These are phyloP conservation scores for Dufourea novaeangliae DNA, from an alignment of 1,140 invertebrate genomes.

Conservation along the genomic window DNA sequence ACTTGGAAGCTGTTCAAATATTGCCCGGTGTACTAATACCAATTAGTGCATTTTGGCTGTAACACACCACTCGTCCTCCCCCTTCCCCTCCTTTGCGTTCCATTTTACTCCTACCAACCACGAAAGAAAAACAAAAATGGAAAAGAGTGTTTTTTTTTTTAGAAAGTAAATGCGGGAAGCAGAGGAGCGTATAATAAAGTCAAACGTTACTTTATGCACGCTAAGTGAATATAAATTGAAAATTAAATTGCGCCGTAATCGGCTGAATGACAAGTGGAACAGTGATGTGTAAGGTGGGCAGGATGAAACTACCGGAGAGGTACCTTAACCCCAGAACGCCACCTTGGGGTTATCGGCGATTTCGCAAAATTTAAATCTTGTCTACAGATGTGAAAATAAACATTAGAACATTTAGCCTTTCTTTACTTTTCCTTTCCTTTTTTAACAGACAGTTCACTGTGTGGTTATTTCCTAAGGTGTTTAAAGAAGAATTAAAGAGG, in stretches of 20 bases:
- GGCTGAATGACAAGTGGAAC: background rate
- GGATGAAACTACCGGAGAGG: too few relatives aligned
- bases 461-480: too few relatives aligned
- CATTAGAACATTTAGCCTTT: too few relatives aligned
- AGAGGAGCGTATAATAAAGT: conserved; percentile 5
- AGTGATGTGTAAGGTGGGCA: background rate
- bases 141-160: background rate
- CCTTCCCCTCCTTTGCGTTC: background rate
- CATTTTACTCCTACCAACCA: background rate
- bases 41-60: conserved; percentile 48
- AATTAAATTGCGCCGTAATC: conserved; percentile 37
- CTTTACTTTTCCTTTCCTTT: too few relatives aligned
- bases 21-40: conserved; percentile 60
- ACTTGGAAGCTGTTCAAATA: conserved; percentile 60
- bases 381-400: too few relatives aligned
- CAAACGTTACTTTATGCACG: background rate
- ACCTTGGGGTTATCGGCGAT: too few relatives aligned
- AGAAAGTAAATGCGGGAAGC: background rate
- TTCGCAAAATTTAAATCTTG: too few relatives aligned
- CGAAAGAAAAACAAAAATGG: too few relatives aligned
- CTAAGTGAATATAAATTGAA: conserved; percentile 41
- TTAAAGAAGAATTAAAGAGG: too few relatives aligned
- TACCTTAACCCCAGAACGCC: too few relatives aligned
- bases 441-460: too few relatives aligned
- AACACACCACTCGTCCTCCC: background rate